phyloP scores from a whole-genome alignment of 30 jellyfish, hydroid and myxozoan genomes.

The Hydractinia echinata region DNA sequence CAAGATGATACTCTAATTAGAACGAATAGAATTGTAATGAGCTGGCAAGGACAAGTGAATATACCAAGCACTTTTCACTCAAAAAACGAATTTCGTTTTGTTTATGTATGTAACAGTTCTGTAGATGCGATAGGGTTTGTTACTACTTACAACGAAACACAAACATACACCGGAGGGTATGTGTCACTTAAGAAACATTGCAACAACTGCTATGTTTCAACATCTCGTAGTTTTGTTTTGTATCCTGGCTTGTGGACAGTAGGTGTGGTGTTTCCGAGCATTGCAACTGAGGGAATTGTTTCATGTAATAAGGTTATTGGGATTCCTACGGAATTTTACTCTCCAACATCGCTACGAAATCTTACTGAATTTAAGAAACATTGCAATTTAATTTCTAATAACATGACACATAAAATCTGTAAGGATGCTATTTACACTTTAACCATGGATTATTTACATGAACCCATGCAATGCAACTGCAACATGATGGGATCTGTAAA shows the following conservation, averaged over 20 bases:
- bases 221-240: slow-evolving; percentile 21
- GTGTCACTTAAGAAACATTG: slow-evolving; percentile 33
- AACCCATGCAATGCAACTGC: slow-evolving; percentile 45
- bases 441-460: slow-evolving; percentile 56
- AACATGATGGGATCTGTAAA: slow-evolving; percentile 45
- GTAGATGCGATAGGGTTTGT: slow-evolving; percentile 13
- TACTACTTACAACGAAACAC: slow-evolving; percentile 12
- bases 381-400: slow-evolving; percentile 48
- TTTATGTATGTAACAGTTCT: slow-evolving; percentile 42
- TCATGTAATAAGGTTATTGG: slow-evolving; percentile 33
- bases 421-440: slow-evolving; percentile 52
- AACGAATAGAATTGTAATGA: slow-evolving; percentile 11
- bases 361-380: slow-evolving; percentile 15
- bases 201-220: slow-evolving; percentile 35
- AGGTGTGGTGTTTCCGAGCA: slow-evolving; percentile 12
- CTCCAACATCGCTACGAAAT: slow-evolving; percentile 49
- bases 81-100: slow-evolving; percentile 35
- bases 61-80: slow-evolving; percentile 46
- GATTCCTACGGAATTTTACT: slow-evolving; percentile 58
- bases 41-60: slow-evolving; percentile 30
- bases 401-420: slow-evolving; percentile 43
- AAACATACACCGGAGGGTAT: neutral
- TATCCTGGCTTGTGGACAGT: slow-evolving; percentile 44
- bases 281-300: slow-evolving; percentile 8
- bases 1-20: neutral